Evolutionary conservation across 2,888 invertebrate genomes (phyloP), one percentile per base, ranked within the genome.

Genomic region (Pogonocherus hispidulus): DNA sequence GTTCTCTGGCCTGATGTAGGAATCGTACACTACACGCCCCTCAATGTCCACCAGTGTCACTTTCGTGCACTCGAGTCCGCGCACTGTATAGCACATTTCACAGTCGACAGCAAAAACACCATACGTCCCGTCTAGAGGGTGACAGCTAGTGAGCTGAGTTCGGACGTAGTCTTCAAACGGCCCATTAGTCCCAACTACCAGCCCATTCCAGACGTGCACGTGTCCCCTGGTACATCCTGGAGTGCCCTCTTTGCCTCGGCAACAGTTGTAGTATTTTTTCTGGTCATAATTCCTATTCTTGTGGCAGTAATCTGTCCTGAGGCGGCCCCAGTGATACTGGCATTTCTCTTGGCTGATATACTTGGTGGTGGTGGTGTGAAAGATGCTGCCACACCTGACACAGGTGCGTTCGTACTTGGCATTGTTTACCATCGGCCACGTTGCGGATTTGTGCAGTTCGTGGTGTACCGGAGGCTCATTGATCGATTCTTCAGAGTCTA

Each of bases 81-180:
- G 87, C 0, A 91, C 91, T 3, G 98, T 98, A 84, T 93, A 98
- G 78, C 95, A 95, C 98, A 98, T 99, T 87, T 99, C 99, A 84
- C 98, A 97, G 86, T 99, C 99, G 20, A 99, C 83, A 0, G 96
- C 94, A 84, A 92, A 97, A 1, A 94, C 90, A 0, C 87, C 86
- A 66, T 84, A 85, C 69, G 86, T 83, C 0, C 84, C 84, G 64
- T 90, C 82, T 78, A 1, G 93, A 92, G 55, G 88, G 86, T 0
- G 91, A 90, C 80, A 89, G 94, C 22, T 56, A 3, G 66, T 63
- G 1, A 59, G 63, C 41, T 55, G 67, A 0, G 78, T 79, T 1
- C 47, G 60, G 4, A 78, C 74, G 35, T 69, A 79, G 16, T 73
- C 76, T 6, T 65, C 87, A 70, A 91, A 89, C 0, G 94, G 93